Evolutionary conservation across 2,113 vertebrate species (phyloP), one percentile per base, ranked within the genome.

Genomic region (Hemicordylus capensis): DNA sequence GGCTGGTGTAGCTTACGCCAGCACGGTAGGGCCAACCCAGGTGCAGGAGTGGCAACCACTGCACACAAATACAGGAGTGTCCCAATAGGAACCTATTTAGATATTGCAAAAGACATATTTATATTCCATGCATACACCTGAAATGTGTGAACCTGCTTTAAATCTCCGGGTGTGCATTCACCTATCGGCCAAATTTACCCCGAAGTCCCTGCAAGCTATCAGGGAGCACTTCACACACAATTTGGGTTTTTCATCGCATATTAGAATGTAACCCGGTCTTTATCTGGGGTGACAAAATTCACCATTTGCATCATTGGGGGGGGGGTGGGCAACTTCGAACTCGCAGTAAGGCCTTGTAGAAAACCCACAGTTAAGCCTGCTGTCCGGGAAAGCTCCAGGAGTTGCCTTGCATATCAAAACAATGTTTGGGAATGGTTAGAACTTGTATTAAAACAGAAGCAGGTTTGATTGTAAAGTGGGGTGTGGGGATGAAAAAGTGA

Each of bases 391-490:
- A n/a, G 11, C 19, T 24, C 37, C 15, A 5, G 20, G 66, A 24
- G 8, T 8, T 67, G 4, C 11, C 48, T 76, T 11, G 24, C 69
- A 87, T 85, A 89, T 79, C 58, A 82, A 91, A 88, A 84, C 82
- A 81, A 91, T 84, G 26, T 70, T 59, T 48, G 72, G 22, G 76
- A 24, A 58, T 39, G 3, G 24, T 81, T 28, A 91, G 79, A 85
- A 88, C 87, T 91, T 89, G 86, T 67, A 54, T 86, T 89, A 86
- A 56, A 83, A 76, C 79, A 72, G 46, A 92, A 90, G 51, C 56
- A 83, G 80, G 73, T 86, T 90, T 91, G 76, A 6, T 85, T 90
- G 79, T 80, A 83, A 89, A 90, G 82, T 42, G 85, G 67, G 8
- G 66, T 12, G 51, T 12, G 20, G 28, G 39, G 6, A 22, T 28